Evolutionary conservation across 2,797 vertebrate genomes (phyloP).

Genomic region (Novumbra hubbsi): DNA sequence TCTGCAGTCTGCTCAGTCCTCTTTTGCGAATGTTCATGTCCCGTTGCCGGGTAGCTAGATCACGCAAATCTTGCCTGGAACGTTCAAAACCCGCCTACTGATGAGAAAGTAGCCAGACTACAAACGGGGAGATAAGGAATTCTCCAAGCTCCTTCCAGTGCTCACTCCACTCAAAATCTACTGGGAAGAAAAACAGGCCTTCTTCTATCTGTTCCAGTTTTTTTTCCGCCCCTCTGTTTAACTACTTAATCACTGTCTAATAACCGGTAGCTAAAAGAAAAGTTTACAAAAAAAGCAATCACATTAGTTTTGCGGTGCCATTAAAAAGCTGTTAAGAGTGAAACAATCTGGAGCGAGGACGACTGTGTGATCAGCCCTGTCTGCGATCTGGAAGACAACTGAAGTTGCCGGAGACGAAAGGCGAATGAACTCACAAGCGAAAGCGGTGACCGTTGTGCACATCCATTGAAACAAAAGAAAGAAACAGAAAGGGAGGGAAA

Average conservation of each 20-base stretch:
- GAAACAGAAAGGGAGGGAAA: conserved; percentile 1
- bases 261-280: conserved; percentile 12
- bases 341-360: not conserved
- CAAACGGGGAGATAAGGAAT: not conserved
- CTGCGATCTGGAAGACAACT: conserved; percentile 6
- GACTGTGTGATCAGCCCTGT: not conserved
- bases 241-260: not conserved
- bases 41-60: not conserved
- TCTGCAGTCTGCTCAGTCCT: conserved; percentile 41
- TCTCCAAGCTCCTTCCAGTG: not conserved
- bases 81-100: not conserved
- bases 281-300: conserved; percentile 7
- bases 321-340: not conserved
- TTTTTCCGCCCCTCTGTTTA: not conserved
- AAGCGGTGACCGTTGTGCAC: conserved; percentile 37
- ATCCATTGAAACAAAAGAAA: not conserved
- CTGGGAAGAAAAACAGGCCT: not conserved
- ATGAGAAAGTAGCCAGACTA: not conserved
- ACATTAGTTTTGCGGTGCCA: conserved; percentile 8
- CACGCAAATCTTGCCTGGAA: not conserved
- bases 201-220: not conserved
- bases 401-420: conserved; percentile 14
- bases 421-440: conserved; percentile 26
- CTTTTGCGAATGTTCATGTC: conserved; percentile 67
- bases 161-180: not conserved